Evolutionary conservation across 2,113 vertebrate genomes (phyloP), one percentile per base, ranked within the genome.

Genomic region (Leucoraja erinaceus): DNA sequence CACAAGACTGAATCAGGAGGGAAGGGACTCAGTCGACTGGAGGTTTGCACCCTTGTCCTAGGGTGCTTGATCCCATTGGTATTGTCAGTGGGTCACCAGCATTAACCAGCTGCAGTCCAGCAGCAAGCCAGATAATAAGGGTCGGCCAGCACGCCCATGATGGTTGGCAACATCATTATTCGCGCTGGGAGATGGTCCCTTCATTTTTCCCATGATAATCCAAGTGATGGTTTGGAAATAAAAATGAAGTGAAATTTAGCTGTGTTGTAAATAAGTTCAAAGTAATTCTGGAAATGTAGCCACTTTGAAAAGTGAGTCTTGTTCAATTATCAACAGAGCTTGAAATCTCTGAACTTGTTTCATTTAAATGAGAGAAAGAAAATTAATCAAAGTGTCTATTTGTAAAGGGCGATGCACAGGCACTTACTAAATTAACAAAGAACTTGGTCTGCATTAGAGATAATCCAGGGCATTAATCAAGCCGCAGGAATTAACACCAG

Each of bases 1-100:
- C 98, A 99, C 95, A 97, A 94, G 94, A 93, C 96, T 0, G 96
- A 97, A 28, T 47, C 97, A 0, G 95, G 95, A 0, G 97, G 97
- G 31, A 98, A 97, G 95, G 98, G 98, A 96, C 98, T 99, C 94
- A 98, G 96, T 95, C 98, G 98, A 93, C 96, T 98, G 95, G 98
- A 99, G 95, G 98, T 99, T 94, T 96, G 95, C 47, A 97, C 98
- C 59, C 96, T 99, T 94, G 98, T 99, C 90, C 93, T 98, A 93
- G 99, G 99, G 33, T 99, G 98, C 96, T 97, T 99, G 95, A 98
- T 99, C 93, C 99, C 99, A 38, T 97, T 99, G 94, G 95, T 99
- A 94, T 96, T 99, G 94, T 99, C 99, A 0, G 93, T 99, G 47
- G 98, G 98, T 93, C 99, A 99, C 95, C 98, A 99, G 95, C 99